Evolutionary conservation across 2,113 vertebrate genomes (phyloP), one percentile per base, ranked within the genome.

Genomic region (Crotalus horridus): DNA sequence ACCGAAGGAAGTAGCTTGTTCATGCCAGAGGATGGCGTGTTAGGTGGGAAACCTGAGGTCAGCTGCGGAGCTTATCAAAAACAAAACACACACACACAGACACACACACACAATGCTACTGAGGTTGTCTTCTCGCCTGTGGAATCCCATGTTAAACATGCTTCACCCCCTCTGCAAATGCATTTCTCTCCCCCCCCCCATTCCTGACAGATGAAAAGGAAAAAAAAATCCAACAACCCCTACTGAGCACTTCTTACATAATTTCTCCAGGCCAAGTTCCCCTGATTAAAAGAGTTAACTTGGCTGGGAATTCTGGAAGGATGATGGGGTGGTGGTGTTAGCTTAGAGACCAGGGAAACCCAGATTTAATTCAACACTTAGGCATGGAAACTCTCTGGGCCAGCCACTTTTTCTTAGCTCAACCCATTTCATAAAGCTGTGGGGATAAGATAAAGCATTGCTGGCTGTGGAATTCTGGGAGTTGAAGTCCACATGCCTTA

Each of bases 41-140:
- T 98, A 95, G 97, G 95, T 94, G 98, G 98, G 96, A 97, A 97
- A 97, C 98, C 96, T 96, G 97, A 97, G 93, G 98, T 98, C 96
- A 98, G 97, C 96, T 98, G 98, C 93, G 98, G 97, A 97, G 97
- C 98, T 98, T 90, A 13, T 81, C 89, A 95, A 96, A 96, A 94
- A 91, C 90, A 88, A 91, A 94, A 33, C 89, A 91, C 21, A 93
- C 11, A 55, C 46, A 48, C 89, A 91, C 21, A 93, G 3, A 55
- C 1, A 48, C 11, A 26, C 6, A 69, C 11, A 24, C 6, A 24
- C 11, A 51, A 13, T 43, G 46, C 46, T 33, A 69, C 15, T 56
- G 61, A 46, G 53, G 39, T 23, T 3, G n/a, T 48, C 12, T 55
- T 43, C 33, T 81, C 33, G 8, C 39, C 74, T 81, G 74, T 43